A percentile compares a stretch with the other conserved stretches of the same genome.
These are phyloP conservation scores for Corythornis leucogaster DNA, from an alignment of 2,797 vertebrate species.

Conservation along the genomic window DNA sequence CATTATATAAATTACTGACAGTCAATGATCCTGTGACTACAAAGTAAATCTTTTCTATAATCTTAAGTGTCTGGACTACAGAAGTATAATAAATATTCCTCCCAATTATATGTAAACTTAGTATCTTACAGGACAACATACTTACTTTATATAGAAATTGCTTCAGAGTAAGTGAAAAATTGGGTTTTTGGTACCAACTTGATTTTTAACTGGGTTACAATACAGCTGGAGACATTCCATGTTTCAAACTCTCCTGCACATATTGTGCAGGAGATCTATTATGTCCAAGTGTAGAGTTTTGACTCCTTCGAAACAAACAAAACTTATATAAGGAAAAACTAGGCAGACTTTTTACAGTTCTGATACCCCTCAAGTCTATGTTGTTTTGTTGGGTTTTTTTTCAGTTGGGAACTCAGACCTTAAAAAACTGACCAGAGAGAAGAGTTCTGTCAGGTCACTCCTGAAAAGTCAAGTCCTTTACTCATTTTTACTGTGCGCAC, in stretches of 20 bases:
- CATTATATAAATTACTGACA: not conserved
- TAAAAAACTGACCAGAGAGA: not conserved
- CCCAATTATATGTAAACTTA: not conserved
- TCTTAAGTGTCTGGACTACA: not conserved
- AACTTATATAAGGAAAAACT: not conserved
- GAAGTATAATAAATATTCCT: not conserved
- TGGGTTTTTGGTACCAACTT: not conserved
- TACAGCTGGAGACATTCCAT: not conserved
- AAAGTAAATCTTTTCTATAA: not conserved
- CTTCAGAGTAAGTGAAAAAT: not conserved
- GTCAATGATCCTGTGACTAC: not conserved
- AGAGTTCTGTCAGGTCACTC: not conserved
- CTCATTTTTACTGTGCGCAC: not conserved
- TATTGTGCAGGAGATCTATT: not conserved
- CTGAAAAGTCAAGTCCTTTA: not conserved
- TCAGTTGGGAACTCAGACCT: not conserved
- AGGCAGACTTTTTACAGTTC: not conserved
- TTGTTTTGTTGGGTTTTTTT: not conserved
- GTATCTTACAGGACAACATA: not conserved
- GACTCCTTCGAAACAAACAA: not conserved
- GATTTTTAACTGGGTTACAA: not conserved
- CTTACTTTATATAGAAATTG: not conserved
- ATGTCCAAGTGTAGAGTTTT: not conserved
- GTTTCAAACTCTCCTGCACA: not conserved
- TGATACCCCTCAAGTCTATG: fast-evolving